These are phyloP conservation scores for Hypomecis punctinalis DNA, from an alignment of 2,888 invertebrate genomes.

Conservation along the genomic window DNA sequence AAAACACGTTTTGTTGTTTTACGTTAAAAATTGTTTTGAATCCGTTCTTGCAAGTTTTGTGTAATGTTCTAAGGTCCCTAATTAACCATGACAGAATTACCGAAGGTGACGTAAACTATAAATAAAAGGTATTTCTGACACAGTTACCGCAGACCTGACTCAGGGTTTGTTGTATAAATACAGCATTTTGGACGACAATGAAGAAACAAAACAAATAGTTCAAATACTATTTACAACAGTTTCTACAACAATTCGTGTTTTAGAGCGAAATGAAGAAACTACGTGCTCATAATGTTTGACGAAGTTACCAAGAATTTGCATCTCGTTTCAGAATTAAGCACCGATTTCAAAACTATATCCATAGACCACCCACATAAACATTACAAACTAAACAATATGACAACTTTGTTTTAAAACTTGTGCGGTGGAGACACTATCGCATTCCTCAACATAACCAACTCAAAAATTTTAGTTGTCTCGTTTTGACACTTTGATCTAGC, in stretches of 20 bases:
- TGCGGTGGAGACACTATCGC: slow-evolving; percentile 1
- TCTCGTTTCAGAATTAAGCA: slow-evolving; percentile 1
- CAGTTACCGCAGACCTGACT: slow-evolving; percentile 33
- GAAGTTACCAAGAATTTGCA: background rate
- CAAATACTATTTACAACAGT: background rate
- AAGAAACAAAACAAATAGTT: slow-evolving; percentile 16
- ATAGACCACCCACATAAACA: slow-evolving; percentile 14
- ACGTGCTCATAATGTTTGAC: background rate
- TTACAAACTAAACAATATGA: background rate
- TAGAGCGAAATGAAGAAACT: background rate
- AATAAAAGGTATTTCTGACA: slow-evolving; percentile 42
- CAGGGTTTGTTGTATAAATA: slow-evolving; percentile 45
- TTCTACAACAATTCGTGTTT: background rate
- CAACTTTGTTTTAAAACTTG: background rate
- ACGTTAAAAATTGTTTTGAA: background rate
- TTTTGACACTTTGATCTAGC: background rate
- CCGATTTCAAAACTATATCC: background rate
- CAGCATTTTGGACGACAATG: slow-evolving; percentile 32
- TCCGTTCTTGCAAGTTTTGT: background rate
- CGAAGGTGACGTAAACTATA: slow-evolving; percentile 36
- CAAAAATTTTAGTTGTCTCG: background rate
- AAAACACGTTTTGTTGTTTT: no score
- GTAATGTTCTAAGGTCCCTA: slow-evolving; percentile 3
- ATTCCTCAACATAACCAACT: background rate
- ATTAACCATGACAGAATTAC: slow-evolving; percentile 30